These are phyloP conservation scores for Archilochus colubris DNA, from an alignment of 2,113 vertebrate genomes.

Conservation along the genomic window DNA sequence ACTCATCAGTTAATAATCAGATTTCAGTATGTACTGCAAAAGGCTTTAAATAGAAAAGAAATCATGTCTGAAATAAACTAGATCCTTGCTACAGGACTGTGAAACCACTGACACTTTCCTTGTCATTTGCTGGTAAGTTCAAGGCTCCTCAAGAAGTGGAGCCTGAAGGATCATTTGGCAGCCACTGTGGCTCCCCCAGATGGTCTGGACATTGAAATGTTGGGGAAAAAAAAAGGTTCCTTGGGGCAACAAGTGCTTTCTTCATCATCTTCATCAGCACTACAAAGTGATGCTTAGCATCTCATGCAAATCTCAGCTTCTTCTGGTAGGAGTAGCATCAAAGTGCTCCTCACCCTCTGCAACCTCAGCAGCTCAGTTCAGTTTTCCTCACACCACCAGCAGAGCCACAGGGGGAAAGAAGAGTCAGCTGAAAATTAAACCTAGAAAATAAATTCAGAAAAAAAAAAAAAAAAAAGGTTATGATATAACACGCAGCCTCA, in stretches of 20 bases:
- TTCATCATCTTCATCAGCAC: not conserved
- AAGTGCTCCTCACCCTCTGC: not conserved
- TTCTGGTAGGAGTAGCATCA: not conserved
- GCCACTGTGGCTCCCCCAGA: not conserved
- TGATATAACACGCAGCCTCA: rapidly evolving
- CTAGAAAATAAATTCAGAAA: not conserved
- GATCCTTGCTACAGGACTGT: not conserved
- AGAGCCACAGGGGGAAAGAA: not conserved
- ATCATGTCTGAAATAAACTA: not conserved
- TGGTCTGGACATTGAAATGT: not conserved
- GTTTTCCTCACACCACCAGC: not conserved
- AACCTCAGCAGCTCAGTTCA: not conserved
- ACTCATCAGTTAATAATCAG: not conserved
- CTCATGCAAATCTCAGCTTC: not conserved
- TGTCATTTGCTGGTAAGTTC: not conserved
- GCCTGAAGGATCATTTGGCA: not conserved
- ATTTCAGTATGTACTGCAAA: not conserved
- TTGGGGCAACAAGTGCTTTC: not conserved
- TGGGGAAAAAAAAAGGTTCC: rapidly evolving
- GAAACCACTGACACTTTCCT: not conserved
- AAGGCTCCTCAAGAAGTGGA: not conserved
- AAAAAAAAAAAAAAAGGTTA: not conserved
- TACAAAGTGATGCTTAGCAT: not conserved
- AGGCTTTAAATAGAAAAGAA: not conserved
- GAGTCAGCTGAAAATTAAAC: not conserved